phyloP scores from a whole-genome alignment of 2,113 vertebrate genomes.

The Rhodinocichla rosea region DNA sequence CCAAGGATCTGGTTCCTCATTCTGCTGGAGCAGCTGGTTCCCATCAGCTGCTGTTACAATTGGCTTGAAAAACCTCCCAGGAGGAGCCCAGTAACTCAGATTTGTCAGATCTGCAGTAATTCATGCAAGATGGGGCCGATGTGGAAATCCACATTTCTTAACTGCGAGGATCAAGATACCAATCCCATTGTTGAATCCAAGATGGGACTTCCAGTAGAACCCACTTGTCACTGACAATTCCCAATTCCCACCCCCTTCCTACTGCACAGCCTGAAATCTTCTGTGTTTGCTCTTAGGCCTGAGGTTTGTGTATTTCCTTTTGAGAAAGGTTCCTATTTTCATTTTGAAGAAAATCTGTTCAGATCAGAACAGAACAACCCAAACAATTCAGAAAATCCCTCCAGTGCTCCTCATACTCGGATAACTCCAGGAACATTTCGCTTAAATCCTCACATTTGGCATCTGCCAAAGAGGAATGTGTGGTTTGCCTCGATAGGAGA shows the following conservation, averaged over 20 bases:
- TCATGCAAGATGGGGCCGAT: slow-evolving; percentile 26
- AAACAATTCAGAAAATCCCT: neutral
- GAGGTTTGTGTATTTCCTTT: neutral
- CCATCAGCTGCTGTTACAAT: slow-evolving; percentile 57
- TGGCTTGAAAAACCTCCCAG: slow-evolving; percentile 51
- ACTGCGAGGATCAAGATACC: neutral
- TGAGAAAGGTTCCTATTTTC: neutral
- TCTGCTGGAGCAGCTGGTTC: slow-evolving; percentile 65
- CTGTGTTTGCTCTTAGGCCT: neutral
- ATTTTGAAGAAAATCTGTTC: neutral
- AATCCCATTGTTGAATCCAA: slow-evolving; percentile 10
- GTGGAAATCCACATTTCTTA: slow-evolving; percentile 48
- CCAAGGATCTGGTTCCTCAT: slow-evolving; percentile 56
- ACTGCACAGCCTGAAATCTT: neutral
- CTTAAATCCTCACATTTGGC: slow-evolving; percentile 8
- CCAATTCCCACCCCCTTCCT: neutral
- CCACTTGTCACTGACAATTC: neutral
- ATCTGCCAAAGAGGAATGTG: neutral
- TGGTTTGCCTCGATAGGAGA: slow-evolving; percentile 18
- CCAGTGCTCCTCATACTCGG: neutral
- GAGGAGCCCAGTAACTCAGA: slow-evolving; percentile 27
- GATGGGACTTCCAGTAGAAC: neutral
- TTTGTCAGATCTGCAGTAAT: slow-evolving; percentile 43
- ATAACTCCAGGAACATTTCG: neutral
- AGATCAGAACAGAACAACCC: neutral